A percentile compares a stretch with the other conserved stretches of the same genome.
phyloP scores from a whole-genome alignment of 1,140 invertebrate species.

The Cotesia typhae region DNA sequence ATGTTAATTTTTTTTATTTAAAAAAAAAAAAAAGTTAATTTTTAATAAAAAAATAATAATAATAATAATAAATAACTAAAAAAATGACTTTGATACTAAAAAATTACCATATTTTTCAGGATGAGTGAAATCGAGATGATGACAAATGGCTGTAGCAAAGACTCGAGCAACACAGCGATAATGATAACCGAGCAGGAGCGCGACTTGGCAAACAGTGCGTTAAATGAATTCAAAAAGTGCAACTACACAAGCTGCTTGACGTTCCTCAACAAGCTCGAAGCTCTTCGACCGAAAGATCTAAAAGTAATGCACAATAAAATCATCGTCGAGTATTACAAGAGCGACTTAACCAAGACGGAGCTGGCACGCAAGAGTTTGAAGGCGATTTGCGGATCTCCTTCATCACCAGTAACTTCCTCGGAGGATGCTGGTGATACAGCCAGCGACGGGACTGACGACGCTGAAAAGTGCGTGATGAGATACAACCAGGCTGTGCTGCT shows the following conservation, averaged over 20 bases:
- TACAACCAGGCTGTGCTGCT: constrained; percentile 87
- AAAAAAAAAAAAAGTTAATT: no score
- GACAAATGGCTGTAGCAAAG: constrained; percentile 40
- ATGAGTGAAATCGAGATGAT: constrained; percentile 52
- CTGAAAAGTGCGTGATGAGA: constrained; percentile 75
- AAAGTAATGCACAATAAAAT: constrained; percentile 80
- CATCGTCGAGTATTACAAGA: constrained; percentile 77
- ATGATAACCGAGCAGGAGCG: constrained; percentile 68
- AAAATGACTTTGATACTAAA: no score
- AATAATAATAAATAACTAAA: no score
- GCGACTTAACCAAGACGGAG: constrained; percentile 76
- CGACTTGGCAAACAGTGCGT: constrained; percentile 67
- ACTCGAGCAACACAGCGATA: constrained; percentile 33
- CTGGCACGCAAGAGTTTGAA: constrained; percentile 75
- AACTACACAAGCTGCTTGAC: constrained; percentile 69
- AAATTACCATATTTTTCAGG: neutral
- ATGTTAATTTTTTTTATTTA: no score
- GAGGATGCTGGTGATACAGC: constrained; percentile 57
- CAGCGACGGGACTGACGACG: constrained; percentile 72
- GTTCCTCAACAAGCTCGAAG: constrained; percentile 70
- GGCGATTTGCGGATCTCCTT: constrained; percentile 69
- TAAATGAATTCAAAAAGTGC: constrained; percentile 69
- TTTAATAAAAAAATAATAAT: no score
- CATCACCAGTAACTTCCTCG: constrained; percentile 32
- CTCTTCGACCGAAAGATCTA: constrained; percentile 69